Base-by-base conservation (phyloP, 2,888 invertebrate genomes). In the Lumbricus terrestris region DNA sequence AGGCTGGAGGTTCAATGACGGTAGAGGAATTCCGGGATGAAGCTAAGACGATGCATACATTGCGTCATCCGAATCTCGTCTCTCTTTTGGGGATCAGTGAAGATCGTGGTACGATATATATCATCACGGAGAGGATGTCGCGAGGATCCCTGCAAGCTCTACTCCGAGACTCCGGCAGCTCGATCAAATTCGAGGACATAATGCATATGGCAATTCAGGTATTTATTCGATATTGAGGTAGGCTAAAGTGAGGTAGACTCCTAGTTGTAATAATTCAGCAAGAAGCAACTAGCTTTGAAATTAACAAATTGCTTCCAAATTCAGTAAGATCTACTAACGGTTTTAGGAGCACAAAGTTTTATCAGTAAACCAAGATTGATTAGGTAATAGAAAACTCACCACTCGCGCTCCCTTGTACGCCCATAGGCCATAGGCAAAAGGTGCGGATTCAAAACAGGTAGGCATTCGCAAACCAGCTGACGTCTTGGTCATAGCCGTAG, bases 11-110 rank as follows among this genome's bases (percentile, higher is more conserved):
- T 69, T n/a, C 98, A 88, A 98, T 98, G 88, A 98, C 98, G 40
- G 97, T 98, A 3, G 97, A 97, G 93, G 99, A 98, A 11, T 99
- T 99, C 96, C 96, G 99, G 3, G 97, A 98, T 95, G 99, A 99
- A 95, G 95, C 95, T 0, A 94, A 93, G 90, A 94, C 94, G 16
- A 95, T 95, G 95, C 95, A 95, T 91, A 93, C 92, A 90, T 92
- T 95, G 89, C 93, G 94, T 6, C 95, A 95, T 90, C 95, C 92
- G n/a, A 97, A 98, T 92, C 96, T 98, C 83, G 98, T 98, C n/a
- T 97, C 98, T 23, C 95, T 98, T 47, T 98, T 98, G 95, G 98
- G 98, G 0, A 98, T 98, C 23, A 98, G 98, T 94, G 97, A 98
- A 0, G 96, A 96, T 92, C 88, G 91, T 6, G 98, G 98, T 94